Percentiles rank a stretch among this genome's conserved stretches.
These are phyloP conservation scores for Himalopsyche japonica DNA, from an alignment of 2,888 invertebrate species.

Conservation along the genomic window DNA sequence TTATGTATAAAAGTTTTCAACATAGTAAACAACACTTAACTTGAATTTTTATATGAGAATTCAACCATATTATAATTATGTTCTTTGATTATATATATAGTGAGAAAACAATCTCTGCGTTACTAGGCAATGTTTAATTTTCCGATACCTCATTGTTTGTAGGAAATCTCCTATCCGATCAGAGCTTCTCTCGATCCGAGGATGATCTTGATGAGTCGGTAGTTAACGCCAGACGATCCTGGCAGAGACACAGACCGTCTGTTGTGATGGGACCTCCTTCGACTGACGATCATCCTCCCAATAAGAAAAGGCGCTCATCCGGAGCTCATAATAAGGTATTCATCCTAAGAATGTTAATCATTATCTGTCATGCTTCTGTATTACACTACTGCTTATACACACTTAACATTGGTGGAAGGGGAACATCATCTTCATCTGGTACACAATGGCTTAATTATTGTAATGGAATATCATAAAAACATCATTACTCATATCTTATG, in stretches of 20 bases:
- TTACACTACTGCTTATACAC: background rate
- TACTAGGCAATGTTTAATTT: no score
- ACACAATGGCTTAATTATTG: no score
- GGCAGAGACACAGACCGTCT: conserved; percentile 57
- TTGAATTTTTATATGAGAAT: no score
- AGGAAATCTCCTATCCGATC: conserved; percentile 75
- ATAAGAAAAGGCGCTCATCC: conserved; percentile 54
- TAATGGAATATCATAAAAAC: no score
- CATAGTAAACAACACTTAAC: no score
- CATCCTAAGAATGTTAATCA: background rate
- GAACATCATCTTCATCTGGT: background rate
- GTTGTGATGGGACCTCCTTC: conserved; percentile 44
- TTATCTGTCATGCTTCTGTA: background rate
- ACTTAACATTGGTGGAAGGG: background rate
- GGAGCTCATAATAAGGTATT: conserved; percentile 48
- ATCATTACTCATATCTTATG: no score
- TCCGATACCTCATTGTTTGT: conserved; percentile 40
- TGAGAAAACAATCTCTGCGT: no score
- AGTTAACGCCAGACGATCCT: conserved; percentile 56
- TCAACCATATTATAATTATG: no score
- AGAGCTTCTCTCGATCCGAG: conserved; percentile 82
- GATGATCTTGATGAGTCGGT: conserved; percentile 73
- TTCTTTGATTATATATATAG: no score
- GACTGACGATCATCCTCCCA: conserved; percentile 48
- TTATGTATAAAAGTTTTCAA: no score